Conservation (phyloP, 1,140 invertebrate genomes). For the Gonioctena quinquepunctata region DNA sequence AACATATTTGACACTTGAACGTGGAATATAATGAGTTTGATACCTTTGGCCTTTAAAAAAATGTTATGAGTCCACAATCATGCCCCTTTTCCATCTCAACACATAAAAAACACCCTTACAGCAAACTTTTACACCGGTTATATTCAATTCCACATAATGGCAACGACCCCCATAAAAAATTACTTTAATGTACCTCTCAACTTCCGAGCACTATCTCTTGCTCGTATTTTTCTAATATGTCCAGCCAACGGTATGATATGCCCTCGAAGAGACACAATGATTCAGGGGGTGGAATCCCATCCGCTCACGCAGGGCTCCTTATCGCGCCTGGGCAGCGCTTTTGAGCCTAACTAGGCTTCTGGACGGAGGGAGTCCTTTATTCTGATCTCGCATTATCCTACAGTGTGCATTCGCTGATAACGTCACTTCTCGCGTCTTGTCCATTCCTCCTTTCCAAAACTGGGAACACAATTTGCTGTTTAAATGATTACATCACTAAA, state of each 20-base stretch:
- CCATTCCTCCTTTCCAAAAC: slow-evolving; percentile 10
- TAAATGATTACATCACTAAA: too few species aligned
- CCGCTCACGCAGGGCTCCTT: slow-evolving; percentile 34
- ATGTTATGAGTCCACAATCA: too few species aligned
- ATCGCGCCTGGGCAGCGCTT: slow-evolving; percentile 38
- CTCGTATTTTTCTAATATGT: slow-evolving; percentile 16
- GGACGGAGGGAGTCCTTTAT: slow-evolving; percentile 32
- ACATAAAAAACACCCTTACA: too few species aligned
- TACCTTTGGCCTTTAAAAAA: too few species aligned
- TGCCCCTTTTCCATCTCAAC: too few species aligned
- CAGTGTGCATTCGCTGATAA: slow-evolving; percentile 41
- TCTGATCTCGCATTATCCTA: slow-evolving; percentile 42
- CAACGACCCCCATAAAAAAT: not conserved
- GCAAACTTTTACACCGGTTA: not conserved
- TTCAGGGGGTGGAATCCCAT: slow-evolving; percentile 19
- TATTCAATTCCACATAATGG: not conserved
- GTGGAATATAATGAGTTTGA: too few species aligned
- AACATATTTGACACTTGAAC: too few species aligned
- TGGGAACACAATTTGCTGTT: too few species aligned
- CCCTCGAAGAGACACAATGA: slow-evolving; percentile 20
- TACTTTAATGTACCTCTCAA: slow-evolving; percentile 2
- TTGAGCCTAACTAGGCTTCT: slow-evolving; percentile 29
- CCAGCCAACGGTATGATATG: slow-evolving; percentile 15
- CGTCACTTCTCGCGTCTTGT: slow-evolving; percentile 6
- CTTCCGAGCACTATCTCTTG: not conserved